These are phyloP conservation scores for Scarus forsteni DNA, from an alignment of 2,797 vertebrate genomes.

Conservation along the genomic window DNA sequence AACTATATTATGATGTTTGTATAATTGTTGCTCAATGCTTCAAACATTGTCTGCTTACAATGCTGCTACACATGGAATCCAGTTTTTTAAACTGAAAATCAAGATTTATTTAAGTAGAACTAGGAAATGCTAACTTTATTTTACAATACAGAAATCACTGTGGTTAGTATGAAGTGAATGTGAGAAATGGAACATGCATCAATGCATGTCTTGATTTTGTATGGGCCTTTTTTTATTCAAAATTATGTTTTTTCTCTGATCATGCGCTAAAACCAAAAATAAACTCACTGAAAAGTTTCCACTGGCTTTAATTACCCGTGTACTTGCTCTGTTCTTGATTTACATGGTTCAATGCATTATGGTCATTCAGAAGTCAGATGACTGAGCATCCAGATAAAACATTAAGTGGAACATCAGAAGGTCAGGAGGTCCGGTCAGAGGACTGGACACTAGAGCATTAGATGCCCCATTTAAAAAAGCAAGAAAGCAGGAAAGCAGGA, in stretches of 20 bases:
- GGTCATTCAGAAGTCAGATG: constrained; percentile 27
- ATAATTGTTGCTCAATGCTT: too few relatives aligned
- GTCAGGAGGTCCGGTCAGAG: constrained; percentile 3
- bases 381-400: background rate
- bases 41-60: too few relatives aligned
- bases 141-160: too few relatives aligned
- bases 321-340: background rate
- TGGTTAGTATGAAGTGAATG: too few relatives aligned
- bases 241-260: background rate
- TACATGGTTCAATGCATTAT: constrained; percentile 1
- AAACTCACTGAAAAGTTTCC: background rate
- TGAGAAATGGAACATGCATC: too few relatives aligned
- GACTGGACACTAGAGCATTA: background rate
- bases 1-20: too few relatives aligned
- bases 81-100: too few relatives aligned
- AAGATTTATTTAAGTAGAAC: too few relatives aligned
- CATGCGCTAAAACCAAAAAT: background rate
- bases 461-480: background rate
- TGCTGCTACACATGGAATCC: too few relatives aligned
- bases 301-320: background rate
- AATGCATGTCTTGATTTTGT: too few relatives aligned
- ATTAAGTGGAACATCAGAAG: constrained; percentile 8
- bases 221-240: background rate
- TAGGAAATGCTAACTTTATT: too few relatives aligned
- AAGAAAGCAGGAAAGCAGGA: background rate